Evolutionary conservation across 1,140 invertebrate genomes (phyloP).

Genomic region (Euwallacea similis): DNA sequence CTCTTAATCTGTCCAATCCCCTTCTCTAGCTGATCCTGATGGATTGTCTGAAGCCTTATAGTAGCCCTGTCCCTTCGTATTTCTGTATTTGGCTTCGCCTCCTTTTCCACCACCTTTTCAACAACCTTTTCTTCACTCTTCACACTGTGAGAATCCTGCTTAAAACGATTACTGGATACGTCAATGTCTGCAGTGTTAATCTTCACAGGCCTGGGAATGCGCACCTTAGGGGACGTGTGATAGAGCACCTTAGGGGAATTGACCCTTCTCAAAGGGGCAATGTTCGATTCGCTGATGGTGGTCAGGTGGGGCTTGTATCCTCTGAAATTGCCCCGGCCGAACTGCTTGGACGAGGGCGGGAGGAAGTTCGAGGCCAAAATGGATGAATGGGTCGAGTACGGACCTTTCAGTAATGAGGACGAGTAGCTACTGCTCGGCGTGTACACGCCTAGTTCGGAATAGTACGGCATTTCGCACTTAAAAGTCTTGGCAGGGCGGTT

Average conservation of each 20-base stretch:
- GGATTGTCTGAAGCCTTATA: slow-evolving; percentile 67
- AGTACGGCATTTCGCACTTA: slow-evolving; percentile 58
- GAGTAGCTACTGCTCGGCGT: slow-evolving; percentile 50
- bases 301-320: slow-evolving; percentile 71
- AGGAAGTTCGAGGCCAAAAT: slow-evolving; percentile 53
- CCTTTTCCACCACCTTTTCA: slow-evolving; percentile 34
- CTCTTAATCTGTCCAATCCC: slow-evolving; percentile 52
- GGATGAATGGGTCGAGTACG: slow-evolving; percentile 62
- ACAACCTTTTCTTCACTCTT: neutral
- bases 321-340: slow-evolving; percentile 28
- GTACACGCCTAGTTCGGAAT: slow-evolving; percentile 62
- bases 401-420: slow-evolving; percentile 55
- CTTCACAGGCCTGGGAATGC: slow-evolving; percentile 62
- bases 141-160: slow-evolving; percentile 22
- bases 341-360: slow-evolving; percentile 33
- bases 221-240: slow-evolving; percentile 53
- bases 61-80: slow-evolving; percentile 71
- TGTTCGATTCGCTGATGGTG: slow-evolving; percentile 68
- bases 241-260: slow-evolving; percentile 55
- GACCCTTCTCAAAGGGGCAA: slow-evolving; percentile 53
- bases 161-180: slow-evolving; percentile 67
- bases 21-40: slow-evolving; percentile 44
- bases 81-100: slow-evolving; percentile 55
- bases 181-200: slow-evolving; percentile 84
- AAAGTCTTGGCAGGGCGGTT: slow-evolving; percentile 38